A percentile compares a stretch with the other conserved stretches of the same genome.
phyloP scores from a whole-genome alignment of 2,888 invertebrate species.

The Napeogenes inachia region DNA sequence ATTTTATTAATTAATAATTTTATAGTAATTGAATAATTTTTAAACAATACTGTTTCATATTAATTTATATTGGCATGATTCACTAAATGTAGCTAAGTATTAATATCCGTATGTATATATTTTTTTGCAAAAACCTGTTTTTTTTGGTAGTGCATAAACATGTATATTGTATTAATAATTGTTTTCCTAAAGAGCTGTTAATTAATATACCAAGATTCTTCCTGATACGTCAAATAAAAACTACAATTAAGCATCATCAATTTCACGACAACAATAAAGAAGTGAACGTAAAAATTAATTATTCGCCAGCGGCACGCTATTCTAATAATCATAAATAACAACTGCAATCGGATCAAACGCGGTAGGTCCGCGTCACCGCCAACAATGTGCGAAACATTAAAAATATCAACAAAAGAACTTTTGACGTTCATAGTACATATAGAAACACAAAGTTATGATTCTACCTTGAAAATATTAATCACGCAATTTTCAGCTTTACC shows the following conservation, averaged over 20 bases:
- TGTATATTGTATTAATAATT: slow-evolving; percentile 8
- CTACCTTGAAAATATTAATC: slow-evolving; percentile 14
- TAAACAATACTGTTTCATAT: too few relatives aligned
- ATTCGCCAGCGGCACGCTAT: slow-evolving; percentile 68
- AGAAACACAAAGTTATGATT: slow-evolving; percentile 41
- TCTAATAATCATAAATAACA: slow-evolving; percentile 75
- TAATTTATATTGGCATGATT: too few relatives aligned
- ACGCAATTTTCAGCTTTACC: slow-evolving; percentile 40
- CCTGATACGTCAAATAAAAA: slow-evolving; percentile 31
- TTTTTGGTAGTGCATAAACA: slow-evolving; percentile 4
- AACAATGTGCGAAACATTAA: slow-evolving; percentile 78
- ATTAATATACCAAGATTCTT: slow-evolving; percentile 27
- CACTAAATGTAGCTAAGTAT: too few relatives aligned
- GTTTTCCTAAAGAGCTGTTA: slow-evolving; percentile 21
- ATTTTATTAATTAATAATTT: too few relatives aligned
- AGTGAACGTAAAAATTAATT: slow-evolving; percentile 74
- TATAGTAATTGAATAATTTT: too few relatives aligned
- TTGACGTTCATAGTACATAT: slow-evolving; percentile 74
- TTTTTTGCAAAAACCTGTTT: too few relatives aligned
- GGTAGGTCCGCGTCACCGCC: slow-evolving; percentile 59
- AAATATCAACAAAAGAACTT: slow-evolving; percentile 77
- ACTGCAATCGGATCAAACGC: slow-evolving; percentile 72
- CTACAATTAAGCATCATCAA: slow-evolving; percentile 51
- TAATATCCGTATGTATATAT: too few relatives aligned
- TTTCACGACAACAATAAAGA: slow-evolving; percentile 59